phyloP scores from a whole-genome alignment of 2,888 invertebrate genomes.

The Platerodrilus igneus region DNA sequence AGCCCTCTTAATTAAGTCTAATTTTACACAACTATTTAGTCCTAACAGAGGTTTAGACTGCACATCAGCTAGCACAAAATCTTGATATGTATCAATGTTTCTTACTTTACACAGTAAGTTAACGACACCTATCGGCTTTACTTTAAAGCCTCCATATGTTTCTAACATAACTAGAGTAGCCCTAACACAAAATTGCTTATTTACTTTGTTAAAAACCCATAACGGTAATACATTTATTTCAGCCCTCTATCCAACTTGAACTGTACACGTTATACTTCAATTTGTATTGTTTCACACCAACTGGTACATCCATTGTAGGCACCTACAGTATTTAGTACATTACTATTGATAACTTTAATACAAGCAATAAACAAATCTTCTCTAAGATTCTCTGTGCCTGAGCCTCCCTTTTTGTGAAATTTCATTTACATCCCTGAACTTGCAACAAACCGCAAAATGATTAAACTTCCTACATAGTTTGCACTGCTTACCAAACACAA shows the following conservation, averaged over 20 bases:
- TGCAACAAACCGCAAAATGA: no score
- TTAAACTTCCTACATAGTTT: no score
- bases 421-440: no score
- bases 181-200: constrained; percentile 1
- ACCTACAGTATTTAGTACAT: no score
- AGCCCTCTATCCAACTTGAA: constrained; percentile 19
- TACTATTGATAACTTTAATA: no score
- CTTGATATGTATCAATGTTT: constrained; percentile 4
- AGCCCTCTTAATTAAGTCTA: constrained; percentile 13
- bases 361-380: no score
- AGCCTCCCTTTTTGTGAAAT: no score
- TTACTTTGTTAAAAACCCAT: constrained; percentile 1
- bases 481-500: no score
- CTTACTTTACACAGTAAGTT: constrained; percentile 4
- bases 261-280: constrained; percentile 8
- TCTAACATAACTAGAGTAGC: constrained; percentile 1
- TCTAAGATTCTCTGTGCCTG: no score
- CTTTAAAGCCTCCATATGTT: constrained; percentile 6
- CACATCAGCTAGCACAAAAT: constrained; percentile 7
- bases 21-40: constrained; percentile 11
- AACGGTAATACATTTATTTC: constrained; percentile 15
- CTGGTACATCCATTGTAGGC: no score
- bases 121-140: constrained; percentile 5
- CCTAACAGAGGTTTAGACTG: constrained; percentile 12
- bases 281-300: no score